A percentile compares a stretch with the other conserved stretches of the same genome.
Evolutionary conservation across 2,113 vertebrate genomes (phyloP).

Genomic region (Spilogale gracilis): DNA sequence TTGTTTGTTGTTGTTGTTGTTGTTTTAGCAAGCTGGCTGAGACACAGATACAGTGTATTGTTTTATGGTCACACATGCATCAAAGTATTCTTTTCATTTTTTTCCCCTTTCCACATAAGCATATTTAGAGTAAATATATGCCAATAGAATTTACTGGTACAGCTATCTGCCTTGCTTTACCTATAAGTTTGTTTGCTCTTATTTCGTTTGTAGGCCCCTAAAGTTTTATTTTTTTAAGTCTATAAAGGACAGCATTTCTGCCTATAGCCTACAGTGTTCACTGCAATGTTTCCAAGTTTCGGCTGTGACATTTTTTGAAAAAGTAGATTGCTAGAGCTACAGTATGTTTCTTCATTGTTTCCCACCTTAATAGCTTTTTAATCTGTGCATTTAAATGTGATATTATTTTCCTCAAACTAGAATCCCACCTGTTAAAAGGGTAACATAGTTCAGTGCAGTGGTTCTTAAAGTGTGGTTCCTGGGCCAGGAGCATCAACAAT

Average conservation of each 20-base stretch:
- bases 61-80: not conserved
- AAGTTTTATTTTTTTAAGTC: not conserved
- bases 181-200: not conserved
- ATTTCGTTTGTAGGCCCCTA: not conserved
- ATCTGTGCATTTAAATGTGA: not conserved
- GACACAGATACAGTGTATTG: not conserved
- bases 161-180: not conserved
- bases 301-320: not conserved
- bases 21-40: not conserved
- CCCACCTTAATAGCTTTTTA: not conserved
- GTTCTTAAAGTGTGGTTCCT: not conserved
- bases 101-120: slow-evolving; percentile 28
- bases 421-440: not conserved
- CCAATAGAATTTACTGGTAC: not conserved
- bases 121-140: not conserved
- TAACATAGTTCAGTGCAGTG: not conserved
- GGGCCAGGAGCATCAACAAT: not conserved
- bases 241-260: not conserved
- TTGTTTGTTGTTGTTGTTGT: not conserved
- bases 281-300: slow-evolving; percentile 1
- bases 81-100: slow-evolving; percentile 38
- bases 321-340: not conserved
- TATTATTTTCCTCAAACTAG: not conserved
- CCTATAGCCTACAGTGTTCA: not conserved
- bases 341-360: not conserved